phyloP scores from a whole-genome alignment of 2,888 invertebrate genomes.

The Morpho deidamia region DNA sequence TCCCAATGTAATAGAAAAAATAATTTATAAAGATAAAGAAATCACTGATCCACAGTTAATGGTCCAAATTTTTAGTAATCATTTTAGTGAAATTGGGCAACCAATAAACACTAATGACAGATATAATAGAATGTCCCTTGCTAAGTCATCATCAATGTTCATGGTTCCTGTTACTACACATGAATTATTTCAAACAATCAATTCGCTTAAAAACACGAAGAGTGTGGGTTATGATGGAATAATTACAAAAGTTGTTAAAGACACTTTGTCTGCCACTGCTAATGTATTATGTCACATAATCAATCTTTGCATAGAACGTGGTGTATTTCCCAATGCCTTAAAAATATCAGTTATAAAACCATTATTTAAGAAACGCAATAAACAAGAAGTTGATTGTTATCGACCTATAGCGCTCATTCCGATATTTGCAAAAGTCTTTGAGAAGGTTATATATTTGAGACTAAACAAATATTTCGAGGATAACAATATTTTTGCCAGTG shows the following conservation, averaged over 20 bases:
- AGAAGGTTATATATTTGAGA: neutral
- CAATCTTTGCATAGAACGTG: neutral
- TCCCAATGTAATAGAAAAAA: neutral
- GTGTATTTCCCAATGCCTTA: neutral
- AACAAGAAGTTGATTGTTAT: neutral
- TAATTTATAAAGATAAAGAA: neutral
- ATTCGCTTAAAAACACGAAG: neutral
- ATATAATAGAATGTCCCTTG: too few relatives aligned
- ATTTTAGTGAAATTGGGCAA: neutral
- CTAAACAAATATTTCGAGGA: neutral
- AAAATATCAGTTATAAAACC: neutral
- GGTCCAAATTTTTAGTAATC: neutral
- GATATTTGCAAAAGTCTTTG: neutral
- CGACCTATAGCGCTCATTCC: too few relatives aligned
- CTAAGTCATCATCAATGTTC: neutral
- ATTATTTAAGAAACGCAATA: neutral
- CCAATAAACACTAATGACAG: too few relatives aligned
- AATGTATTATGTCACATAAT: neutral
- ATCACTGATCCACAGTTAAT: too few relatives aligned
- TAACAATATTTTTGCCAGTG: neutral
- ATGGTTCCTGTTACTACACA: neutral
- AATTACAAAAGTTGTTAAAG: neutral
- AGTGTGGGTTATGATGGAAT: constrained; percentile 4
- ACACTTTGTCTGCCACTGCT: neutral
- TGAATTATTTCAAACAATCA: neutral